A percentile compares a stretch with the other conserved stretches of the same genome.
These are phyloP conservation scores for Platyscapa corneri DNA, from an alignment of 1,140 invertebrate genomes.

Conservation along the genomic window DNA sequence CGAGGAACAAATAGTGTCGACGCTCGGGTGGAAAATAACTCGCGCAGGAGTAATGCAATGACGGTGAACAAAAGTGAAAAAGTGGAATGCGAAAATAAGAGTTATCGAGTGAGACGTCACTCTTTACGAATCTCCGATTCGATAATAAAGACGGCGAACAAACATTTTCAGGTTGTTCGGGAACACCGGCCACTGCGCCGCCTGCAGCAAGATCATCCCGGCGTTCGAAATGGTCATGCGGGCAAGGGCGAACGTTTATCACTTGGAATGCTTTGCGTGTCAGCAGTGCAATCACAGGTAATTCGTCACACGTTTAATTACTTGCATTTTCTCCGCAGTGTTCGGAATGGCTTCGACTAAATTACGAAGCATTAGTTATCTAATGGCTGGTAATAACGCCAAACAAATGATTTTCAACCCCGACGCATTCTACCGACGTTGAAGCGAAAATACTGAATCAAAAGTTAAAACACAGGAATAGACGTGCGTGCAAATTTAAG, in stretches of 20 bases:
- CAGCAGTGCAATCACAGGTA: slow-evolving; percentile 97
- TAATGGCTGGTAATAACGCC: not conserved
- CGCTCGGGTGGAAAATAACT: too few relatives aligned
- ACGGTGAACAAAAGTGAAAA: too few relatives aligned
- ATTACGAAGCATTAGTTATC: not conserved
- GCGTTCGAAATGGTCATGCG: slow-evolving; percentile 99
- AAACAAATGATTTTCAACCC: not conserved
- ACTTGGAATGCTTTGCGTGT: slow-evolving; percentile 97
- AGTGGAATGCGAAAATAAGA: too few relatives aligned
- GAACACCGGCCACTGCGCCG: slow-evolving; percentile 92
- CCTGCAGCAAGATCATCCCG: slow-evolving; percentile 94
- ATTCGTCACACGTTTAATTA: slow-evolving; percentile 53
- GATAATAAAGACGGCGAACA: too few relatives aligned
- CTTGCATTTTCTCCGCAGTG: not conserved
- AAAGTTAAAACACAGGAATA: too few relatives aligned
- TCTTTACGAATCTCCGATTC: too few relatives aligned
- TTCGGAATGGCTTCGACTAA: not conserved
- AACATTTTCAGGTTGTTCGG: slow-evolving; percentile 86
- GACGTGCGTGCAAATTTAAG: too few relatives aligned
- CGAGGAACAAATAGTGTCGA: too few relatives aligned
- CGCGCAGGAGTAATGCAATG: too few relatives aligned
- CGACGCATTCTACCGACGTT: too few relatives aligned
- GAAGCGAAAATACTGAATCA: too few relatives aligned
- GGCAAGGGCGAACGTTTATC: slow-evolving; percentile 94
- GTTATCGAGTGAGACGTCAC: too few relatives aligned